Evolutionary conservation across 2,113 vertebrate genomes (phyloP).

Genomic region (Cardinalis cardinalis): DNA sequence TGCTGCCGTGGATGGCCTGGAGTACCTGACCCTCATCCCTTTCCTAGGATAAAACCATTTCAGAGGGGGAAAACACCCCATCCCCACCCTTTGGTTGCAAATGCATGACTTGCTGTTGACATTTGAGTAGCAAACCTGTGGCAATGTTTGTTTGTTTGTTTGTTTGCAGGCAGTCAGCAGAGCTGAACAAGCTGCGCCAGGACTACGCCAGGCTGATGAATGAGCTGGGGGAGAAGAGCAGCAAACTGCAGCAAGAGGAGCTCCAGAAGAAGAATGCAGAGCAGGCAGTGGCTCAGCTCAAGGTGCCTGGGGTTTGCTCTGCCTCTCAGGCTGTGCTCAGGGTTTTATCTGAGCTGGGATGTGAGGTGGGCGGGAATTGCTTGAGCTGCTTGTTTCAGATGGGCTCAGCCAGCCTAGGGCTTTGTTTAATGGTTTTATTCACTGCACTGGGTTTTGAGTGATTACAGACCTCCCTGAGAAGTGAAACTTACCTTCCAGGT

Average conservation of each 20-base stretch:
- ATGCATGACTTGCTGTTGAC: accelerated
- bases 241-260: slow-evolving; percentile 92
- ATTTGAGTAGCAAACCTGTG: background rate
- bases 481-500: background rate
- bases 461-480: background rate
- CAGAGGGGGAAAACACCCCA: background rate
- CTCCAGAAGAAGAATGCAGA: slow-evolving; percentile 93
- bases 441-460: background rate
- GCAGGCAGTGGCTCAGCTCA: slow-evolving; percentile 85
- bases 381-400: background rate
- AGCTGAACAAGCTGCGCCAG: slow-evolving; percentile 90
- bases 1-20: background rate
- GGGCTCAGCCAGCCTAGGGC: background rate
- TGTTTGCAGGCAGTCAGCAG: slow-evolving; percentile 85
- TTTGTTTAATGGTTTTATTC: background rate
- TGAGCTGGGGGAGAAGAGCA: slow-evolving; percentile 87
- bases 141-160: background rate
- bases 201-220: slow-evolving; percentile 88
- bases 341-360: background rate
- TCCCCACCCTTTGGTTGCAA: background rate
- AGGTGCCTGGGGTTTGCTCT: slow-evolving; percentile 59
- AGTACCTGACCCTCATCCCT: background rate
- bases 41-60: background rate
- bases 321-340: background rate
- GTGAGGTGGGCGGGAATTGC: background rate